These are phyloP conservation scores for Helicorthomorpha holstii DNA, from an alignment of 1,140 invertebrate species.

Conservation along the genomic window DNA sequence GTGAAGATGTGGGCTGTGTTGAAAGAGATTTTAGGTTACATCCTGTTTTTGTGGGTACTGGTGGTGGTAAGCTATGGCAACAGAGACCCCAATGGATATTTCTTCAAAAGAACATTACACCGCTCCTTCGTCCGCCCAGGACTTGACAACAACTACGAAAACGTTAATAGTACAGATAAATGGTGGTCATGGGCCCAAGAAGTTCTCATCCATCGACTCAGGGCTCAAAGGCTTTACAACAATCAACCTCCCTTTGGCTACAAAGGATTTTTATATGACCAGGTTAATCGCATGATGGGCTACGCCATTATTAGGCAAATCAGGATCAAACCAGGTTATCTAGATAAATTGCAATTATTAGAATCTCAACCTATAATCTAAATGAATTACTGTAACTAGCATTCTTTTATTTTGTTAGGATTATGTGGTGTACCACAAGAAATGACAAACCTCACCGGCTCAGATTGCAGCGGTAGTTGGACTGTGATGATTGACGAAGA, in stretches of 20 bases:
- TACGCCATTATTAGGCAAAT: slow-evolving; percentile 34
- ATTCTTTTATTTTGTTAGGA: too few species aligned
- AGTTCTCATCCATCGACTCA: slow-evolving; percentile 26
- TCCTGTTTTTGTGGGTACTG: slow-evolving; percentile 31
- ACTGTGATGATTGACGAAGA: slow-evolving; percentile 18
- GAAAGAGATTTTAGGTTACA: slow-evolving; percentile 29
- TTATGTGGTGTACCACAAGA: background rate
- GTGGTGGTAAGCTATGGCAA: slow-evolving; percentile 30
- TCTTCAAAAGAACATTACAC: slow-evolving; percentile 26
- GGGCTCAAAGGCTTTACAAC: slow-evolving; percentile 33
- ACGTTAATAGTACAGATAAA: slow-evolving; percentile 4
- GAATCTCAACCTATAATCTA: background rate
- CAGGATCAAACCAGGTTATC: slow-evolving; percentile 16
- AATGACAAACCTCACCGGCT: slow-evolving; percentile 12
- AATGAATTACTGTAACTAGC: background rate
- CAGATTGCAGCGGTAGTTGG: slow-evolving; percentile 23
- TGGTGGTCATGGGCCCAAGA: slow-evolving; percentile 30
- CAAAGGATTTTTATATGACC: slow-evolving; percentile 33
- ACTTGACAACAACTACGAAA: background rate
- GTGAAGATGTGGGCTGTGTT: slow-evolving; percentile 28
- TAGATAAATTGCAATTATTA: background rate
- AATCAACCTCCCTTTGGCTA: slow-evolving; percentile 28
- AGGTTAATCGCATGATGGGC: slow-evolving; percentile 33
- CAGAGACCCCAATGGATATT: slow-evolving; percentile 24
- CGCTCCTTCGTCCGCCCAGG: slow-evolving; percentile 21